phyloP scores from a whole-genome alignment of 1,140 invertebrate genomes.

The Telenomus remus region DNA sequence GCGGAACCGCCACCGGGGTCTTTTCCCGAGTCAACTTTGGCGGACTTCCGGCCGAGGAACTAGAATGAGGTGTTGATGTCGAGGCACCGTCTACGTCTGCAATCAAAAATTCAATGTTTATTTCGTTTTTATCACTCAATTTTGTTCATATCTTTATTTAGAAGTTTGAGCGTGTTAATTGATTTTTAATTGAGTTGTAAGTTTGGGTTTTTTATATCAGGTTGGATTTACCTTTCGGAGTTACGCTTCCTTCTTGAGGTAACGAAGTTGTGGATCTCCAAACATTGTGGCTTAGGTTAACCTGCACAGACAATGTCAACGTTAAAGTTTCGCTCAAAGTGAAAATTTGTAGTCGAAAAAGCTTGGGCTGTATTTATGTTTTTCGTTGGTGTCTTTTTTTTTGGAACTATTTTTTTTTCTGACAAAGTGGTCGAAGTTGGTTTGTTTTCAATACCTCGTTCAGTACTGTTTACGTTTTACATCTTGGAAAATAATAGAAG shows the following conservation, averaged over 20 bases:
- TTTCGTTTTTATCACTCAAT: not conserved
- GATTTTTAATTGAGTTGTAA: not conserved
- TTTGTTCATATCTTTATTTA: too few relatives aligned
- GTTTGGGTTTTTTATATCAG: too few relatives aligned
- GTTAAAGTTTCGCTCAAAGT: too few relatives aligned
- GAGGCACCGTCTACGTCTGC: constrained; percentile 64
- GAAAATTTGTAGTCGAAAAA: too few relatives aligned
- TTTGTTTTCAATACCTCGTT: too few relatives aligned
- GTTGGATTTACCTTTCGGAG: constrained; percentile 68
- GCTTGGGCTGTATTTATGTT: too few relatives aligned
- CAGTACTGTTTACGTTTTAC: too few relatives aligned
- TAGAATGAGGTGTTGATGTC: constrained; percentile 67
- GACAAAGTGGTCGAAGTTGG: too few relatives aligned
- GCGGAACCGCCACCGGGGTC: constrained; percentile 63
- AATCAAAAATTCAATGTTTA: not conserved
- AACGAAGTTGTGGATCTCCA: constrained; percentile 55
- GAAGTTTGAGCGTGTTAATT: too few relatives aligned
- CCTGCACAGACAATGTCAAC: constrained; percentile 41
- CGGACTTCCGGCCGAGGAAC: constrained; percentile 71
- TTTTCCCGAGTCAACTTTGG: constrained; percentile 76
- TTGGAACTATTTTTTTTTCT: too few relatives aligned
- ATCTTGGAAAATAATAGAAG: too few relatives aligned
- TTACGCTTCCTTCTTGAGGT: constrained; percentile 58
- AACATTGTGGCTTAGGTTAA: constrained; percentile 64
- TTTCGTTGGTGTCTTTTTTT: too few relatives aligned